Evolutionary conservation across 1,140 invertebrate species (phyloP), one percentile per base, ranked within the genome.

Genomic region (Drosophila baimaii): DNA sequence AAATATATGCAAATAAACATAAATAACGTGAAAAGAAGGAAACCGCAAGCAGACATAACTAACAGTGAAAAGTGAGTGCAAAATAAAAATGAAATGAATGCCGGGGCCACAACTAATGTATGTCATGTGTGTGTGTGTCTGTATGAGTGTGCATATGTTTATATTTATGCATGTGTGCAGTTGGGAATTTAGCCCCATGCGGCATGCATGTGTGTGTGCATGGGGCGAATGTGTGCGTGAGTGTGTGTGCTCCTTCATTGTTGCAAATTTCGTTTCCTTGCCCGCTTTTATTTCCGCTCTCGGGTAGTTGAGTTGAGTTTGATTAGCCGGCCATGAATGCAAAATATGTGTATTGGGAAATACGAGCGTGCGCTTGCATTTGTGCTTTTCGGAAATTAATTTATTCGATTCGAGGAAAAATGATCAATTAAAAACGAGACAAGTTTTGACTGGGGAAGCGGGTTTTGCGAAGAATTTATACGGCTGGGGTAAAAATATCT

Each of bases 41-140:
- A 77, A 81, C 83, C 79, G 84, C 82, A 72, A 82, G 75, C 82
- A 82, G 79, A 86, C 76, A 88, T 88, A 86, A 88, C 82, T 88
- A 86, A 88, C 79, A 82, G 70, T 86, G 82, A 85, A 78, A 84
- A 81, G 81, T 81, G 70, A 81, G 82, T 72, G 76, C 56, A 41
- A 35, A 76, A 73, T 81, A 72, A 77, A 84, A 84, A 80, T 76
- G 72, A 51, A 75, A 79, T 76, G 77, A 51, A 72, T 65, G 39
- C 64, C 35, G 43, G 29, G 64, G 65, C 63, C 59, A 66, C 76
- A 72, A 77, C 75, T 80, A 73, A 71, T 76, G 71, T 58, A 39
- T 5, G 51, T 66, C 58, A 23, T 73, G 59, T 75, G 35, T 39
- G 17, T 39, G 27, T 61, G 5, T 37, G 21, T n/a, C n/a, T 31